Evolutionary conservation across 2,113 vertebrate genomes (phyloP).

Genomic region (Cololabis saira): DNA sequence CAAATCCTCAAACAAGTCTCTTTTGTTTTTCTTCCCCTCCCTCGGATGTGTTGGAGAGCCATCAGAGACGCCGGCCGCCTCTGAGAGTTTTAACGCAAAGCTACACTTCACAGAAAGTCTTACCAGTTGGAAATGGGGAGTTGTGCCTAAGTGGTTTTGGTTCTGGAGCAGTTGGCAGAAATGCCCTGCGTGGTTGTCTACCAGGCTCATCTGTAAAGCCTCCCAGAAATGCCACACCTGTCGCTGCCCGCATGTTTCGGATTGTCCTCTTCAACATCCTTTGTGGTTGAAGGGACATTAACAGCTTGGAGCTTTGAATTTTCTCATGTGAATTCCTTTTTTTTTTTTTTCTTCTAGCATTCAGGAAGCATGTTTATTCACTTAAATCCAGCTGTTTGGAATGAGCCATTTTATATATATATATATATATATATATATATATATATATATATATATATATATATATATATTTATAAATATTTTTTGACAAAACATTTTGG

Average conservation of each 20-base stretch:
- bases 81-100: constrained; percentile 10
- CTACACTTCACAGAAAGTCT: constrained; percentile 12
- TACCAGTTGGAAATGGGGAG: too few species aligned
- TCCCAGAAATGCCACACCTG: constrained; percentile 10
- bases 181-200: too few species aligned
- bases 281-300: constrained; percentile 9
- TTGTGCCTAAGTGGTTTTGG: too few species aligned
- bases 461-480: too few species aligned
- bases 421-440: too few species aligned
- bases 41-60: constrained; percentile 7
- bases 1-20: constrained; percentile 28
- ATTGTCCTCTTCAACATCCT: not conserved
- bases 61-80: too few species aligned
- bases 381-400: constrained; percentile 38
- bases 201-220: too few species aligned
- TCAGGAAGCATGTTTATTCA: constrained; percentile 34
- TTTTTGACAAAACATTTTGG: constrained; percentile 7
- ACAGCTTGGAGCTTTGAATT: not conserved
- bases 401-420: constrained; percentile 9
- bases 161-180: too few species aligned
- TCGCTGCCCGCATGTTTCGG: not conserved
- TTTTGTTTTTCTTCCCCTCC: constrained; percentile 2
- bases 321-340: not conserved
- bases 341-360: too few species aligned
- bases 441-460: too few species aligned